Percentiles rank a stretch among this genome's conserved stretches.
phyloP scores from a whole-genome alignment of 1,140 invertebrate species.

The Hycleus phaleratus region DNA sequence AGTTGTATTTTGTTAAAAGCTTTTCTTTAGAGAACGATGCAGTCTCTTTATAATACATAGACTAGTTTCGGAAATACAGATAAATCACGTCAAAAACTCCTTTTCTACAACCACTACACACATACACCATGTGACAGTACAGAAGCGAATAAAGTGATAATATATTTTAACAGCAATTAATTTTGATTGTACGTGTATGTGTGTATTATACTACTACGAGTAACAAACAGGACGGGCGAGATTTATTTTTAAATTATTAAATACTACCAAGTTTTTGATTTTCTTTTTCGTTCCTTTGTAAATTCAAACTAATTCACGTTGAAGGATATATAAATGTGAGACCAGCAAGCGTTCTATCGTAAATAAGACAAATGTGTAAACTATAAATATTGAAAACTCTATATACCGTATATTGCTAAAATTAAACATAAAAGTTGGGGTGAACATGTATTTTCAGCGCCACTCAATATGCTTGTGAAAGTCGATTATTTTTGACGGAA shows the following conservation, averaged over 20 bases:
- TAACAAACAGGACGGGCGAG: slow-evolving; percentile 11
- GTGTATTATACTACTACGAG: not conserved
- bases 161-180: slow-evolving; percentile 24
- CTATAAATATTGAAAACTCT: slow-evolving; percentile 11
- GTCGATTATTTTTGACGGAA: not conserved
- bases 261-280: slow-evolving; percentile 9
- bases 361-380: slow-evolving; percentile 25
- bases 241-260: slow-evolving; percentile 23
- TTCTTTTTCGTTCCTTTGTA: too few relatives aligned
- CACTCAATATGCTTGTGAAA: not conserved
- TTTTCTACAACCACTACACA: too few relatives aligned
- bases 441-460: not conserved
- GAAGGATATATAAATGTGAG: slow-evolving; percentile 25
- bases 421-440: slow-evolving; percentile 2
- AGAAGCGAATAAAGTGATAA: slow-evolving; percentile 8
- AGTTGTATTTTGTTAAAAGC: too few relatives aligned
- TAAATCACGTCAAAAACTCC: too few relatives aligned
- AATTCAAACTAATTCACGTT: slow-evolving; percentile 23
- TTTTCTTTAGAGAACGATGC: too few relatives aligned
- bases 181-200: slow-evolving; percentile 5
- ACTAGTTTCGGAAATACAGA: too few relatives aligned
- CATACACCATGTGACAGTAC: too few relatives aligned
- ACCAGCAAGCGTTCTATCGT: slow-evolving; percentile 14
- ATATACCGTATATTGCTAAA: slow-evolving; percentile 8
- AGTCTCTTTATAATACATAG: too few relatives aligned